Evolutionary conservation across 2,113 vertebrate genomes (phyloP), one percentile per base, ranked within the genome.

Genomic region (Psettodes erumei): DNA sequence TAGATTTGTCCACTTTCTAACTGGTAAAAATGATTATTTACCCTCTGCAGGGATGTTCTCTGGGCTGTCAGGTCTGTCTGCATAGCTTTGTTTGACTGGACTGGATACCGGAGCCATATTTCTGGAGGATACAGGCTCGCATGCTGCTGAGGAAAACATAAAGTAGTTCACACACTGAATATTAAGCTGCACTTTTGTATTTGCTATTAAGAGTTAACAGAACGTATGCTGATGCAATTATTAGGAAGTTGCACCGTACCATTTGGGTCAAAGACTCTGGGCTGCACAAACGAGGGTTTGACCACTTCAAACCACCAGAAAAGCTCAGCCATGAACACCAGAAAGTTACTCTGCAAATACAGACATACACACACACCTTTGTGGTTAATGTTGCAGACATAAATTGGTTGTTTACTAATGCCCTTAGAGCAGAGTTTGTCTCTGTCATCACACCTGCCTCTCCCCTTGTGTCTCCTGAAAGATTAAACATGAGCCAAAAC

Each of bases 251-350:
- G 40, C 50, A 59, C 73, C 23, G 51, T 94, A 98, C 96, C 96
- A 88, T 95, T 94, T 10, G 94, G 91, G 61, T 94, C 66, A 67
- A 96, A 92, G 54, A 93, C 91, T 69, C 96, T 94, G 23, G 97
- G 97, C 15, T 95, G 96, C 12, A 99, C 97, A 83, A 98, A 99
- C 1, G 97, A 96, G 2, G 97, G 97, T 83, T 98, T 99, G 73
- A 99, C 98, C 13, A 99, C 97, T 94, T 99, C 97, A 87, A 98
- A 98, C 97, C 98, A 99, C 98, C 98, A 99, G 92, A 99, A 99
- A 71, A 99, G 94, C 85, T 99, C 98, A 51, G 98, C 98, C 97
- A 99, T 96, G 92, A 99, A 99, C 86, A 98, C 98, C 93, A 99
- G 94, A 90, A 97, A 99, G 89, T 99, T 99, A 90, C 95, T 98